Evolutionary conservation across 2,113 vertebrate species (phyloP), one percentile per base, ranked within the genome.

Genomic region (Psittacula cyanocephala): DNA sequence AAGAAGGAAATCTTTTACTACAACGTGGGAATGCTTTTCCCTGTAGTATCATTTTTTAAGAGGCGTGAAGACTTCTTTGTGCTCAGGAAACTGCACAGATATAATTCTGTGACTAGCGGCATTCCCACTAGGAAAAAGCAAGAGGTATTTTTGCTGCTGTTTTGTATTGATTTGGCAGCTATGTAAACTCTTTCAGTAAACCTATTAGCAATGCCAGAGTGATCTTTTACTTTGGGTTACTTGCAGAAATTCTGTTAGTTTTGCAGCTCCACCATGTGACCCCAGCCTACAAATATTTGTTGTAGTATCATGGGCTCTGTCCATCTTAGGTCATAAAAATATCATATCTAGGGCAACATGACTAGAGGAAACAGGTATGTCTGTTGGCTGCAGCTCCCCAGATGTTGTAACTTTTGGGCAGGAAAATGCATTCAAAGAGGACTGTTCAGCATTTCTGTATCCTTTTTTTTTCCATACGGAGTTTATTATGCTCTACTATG

Each of bases 81-180:
- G 50, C 47, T 94, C n/a, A 53, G 22, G 65, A 82, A 82, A 2
- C 27, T 63, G 24, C 68, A 22, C 12, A 31, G 80, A 41, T 83
- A 57, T 4, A 59, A 52, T 84, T 83, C 44, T 81, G 72, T 87
- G 78, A 64, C 65, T 33, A 18, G 52, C n/a, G 57, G 10, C 65
- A 72, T 93, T 96, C 88, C 84, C 78, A 60, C 85, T 85, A 82
- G 85, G 81, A 89, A 76, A 89, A 86, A 75, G 14, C 27, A 63
- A 91, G 85, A 69, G 23, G 16, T 53, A 49, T 81, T 87, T 86
- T 60, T 91, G 41, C 76, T 89, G 43, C 41, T 89, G 79, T 69
- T 94, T 68, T 47, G 16, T 96, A 88, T 91, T 85, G 87, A 82
- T 93, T 85, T 88, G 63, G 57, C 78, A 95, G 85, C 75, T 68